Conservation (phyloP, 2,113 vertebrate genomes). For the Cyprinus carpio region DNA sequence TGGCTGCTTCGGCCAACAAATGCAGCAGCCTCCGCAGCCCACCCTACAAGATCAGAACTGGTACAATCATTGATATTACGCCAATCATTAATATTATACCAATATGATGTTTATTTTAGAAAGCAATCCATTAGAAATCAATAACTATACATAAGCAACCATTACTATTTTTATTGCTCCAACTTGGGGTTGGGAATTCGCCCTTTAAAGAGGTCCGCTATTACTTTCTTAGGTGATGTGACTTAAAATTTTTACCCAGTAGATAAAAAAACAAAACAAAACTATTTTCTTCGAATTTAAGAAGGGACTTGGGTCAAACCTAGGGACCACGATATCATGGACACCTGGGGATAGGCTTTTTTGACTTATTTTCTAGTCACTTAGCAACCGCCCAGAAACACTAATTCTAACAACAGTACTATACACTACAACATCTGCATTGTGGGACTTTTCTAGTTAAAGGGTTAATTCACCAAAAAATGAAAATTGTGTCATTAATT, state of each 20-base stretch:
- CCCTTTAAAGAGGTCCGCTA: background rate
- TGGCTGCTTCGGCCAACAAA: constrained; percentile 63
- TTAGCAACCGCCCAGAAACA: background rate
- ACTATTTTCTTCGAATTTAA: background rate
- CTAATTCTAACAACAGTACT: background rate
- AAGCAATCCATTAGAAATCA: background rate
- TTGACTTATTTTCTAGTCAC: background rate
- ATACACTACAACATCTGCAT: background rate
- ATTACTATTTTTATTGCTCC: background rate
- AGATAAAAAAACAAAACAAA: background rate
- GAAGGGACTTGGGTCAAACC: background rate
- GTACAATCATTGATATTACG: constrained; percentile 52
- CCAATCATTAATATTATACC: too few relatives aligned
- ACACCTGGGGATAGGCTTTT: background rate
- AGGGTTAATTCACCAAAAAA: too few relatives aligned
- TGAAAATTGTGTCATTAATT: too few relatives aligned
- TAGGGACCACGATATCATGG: background rate
- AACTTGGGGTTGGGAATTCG: background rate
- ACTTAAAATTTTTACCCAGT: background rate
- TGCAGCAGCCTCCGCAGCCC: constrained; percentile 70
- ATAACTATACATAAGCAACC: background rate
- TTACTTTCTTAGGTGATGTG: background rate
- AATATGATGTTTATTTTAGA: background rate
- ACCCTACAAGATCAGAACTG: constrained; percentile 69
- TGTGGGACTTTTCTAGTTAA: background rate